Evolutionary conservation across 2,113 vertebrate genomes (phyloP).

Genomic region (Alouatta palliata): DNA sequence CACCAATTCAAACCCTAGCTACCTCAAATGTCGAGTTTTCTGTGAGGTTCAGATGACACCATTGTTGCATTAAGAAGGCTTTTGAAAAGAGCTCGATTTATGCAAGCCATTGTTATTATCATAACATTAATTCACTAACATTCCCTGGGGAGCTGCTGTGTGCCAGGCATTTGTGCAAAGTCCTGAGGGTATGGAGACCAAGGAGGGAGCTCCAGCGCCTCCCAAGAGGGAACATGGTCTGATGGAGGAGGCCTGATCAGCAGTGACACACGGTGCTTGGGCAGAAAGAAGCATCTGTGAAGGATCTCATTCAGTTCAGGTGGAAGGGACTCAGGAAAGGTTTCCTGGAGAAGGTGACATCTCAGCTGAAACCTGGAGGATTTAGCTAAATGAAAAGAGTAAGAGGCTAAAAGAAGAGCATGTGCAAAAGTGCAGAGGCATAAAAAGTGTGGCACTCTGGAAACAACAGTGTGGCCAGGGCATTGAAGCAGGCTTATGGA

Average conservation of each 20-base stretch:
- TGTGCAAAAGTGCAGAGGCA: background rate
- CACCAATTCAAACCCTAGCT: background rate
- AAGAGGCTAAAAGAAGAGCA: background rate
- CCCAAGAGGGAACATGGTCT: background rate
- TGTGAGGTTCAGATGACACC: background rate
- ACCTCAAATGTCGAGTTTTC: background rate
- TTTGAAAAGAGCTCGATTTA: conserved; percentile 42
- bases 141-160: background rate
- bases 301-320: background rate
- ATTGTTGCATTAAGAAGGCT: background rate
- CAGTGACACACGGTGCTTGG: background rate
- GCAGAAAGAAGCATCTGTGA: background rate
- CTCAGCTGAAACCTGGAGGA: background rate
- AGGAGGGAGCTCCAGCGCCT: background rate
- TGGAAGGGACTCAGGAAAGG: background rate
- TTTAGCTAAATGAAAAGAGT: background rate
- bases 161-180: conserved; percentile 45
- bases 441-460: background rate
- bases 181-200: background rate
- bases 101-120: conserved; percentile 52
- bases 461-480: background rate
- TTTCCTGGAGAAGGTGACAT: conserved; percentile 30
- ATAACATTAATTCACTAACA: background rate
- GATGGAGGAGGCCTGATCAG: background rate
- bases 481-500: background rate